These are phyloP conservation scores for Drosophila diplacantha DNA, from an alignment of 2,888 invertebrate genomes.

Conservation along the genomic window DNA sequence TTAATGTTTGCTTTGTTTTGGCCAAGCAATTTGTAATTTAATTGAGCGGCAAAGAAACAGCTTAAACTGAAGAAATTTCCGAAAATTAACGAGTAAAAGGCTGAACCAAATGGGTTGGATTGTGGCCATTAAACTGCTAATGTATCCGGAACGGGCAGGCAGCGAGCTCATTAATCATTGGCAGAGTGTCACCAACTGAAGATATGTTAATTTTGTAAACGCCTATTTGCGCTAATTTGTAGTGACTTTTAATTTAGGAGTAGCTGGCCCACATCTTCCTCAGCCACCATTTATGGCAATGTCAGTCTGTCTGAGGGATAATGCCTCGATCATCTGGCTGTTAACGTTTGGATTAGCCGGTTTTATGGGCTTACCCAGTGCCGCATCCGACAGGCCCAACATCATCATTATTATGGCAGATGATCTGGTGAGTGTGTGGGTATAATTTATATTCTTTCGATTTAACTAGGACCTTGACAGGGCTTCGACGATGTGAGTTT, in stretches of 20 bases:
- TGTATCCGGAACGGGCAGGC: conserved; percentile 25
- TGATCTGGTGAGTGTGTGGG: conserved; percentile 83
- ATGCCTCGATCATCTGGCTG: conserved; percentile 9
- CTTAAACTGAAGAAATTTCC: conserved; percentile 18
- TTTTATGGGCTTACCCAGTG: conserved; percentile 2
- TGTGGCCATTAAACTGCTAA: conserved; percentile 7
- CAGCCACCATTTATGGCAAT: conserved; percentile 11
- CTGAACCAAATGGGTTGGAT: conserved; percentile 1
- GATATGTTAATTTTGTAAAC: conserved; percentile 21
- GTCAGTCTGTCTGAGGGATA: conserved; percentile 7
- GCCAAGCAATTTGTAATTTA: conserved; percentile 7
- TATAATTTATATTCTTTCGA: background rate
- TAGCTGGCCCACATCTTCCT: conserved; percentile 24
- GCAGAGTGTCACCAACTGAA: conserved; percentile 15
- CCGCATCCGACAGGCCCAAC: conserved; percentile 78
- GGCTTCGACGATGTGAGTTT: conserved; percentile 96
- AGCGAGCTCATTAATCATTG: conserved; percentile 23
- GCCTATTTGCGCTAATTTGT: conserved; percentile 19
- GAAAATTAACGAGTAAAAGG: conserved; percentile 3
- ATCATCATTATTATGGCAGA: conserved; percentile 89
- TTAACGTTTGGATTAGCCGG: conserved; percentile 11
- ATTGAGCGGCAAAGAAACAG: background rate
- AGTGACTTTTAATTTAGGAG: conserved; percentile 3
- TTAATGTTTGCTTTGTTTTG: background rate
- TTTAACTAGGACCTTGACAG: conserved; percentile 77